Conservation (phyloP, 2,888 invertebrate species). For the Latrodectus elegans region DNA sequence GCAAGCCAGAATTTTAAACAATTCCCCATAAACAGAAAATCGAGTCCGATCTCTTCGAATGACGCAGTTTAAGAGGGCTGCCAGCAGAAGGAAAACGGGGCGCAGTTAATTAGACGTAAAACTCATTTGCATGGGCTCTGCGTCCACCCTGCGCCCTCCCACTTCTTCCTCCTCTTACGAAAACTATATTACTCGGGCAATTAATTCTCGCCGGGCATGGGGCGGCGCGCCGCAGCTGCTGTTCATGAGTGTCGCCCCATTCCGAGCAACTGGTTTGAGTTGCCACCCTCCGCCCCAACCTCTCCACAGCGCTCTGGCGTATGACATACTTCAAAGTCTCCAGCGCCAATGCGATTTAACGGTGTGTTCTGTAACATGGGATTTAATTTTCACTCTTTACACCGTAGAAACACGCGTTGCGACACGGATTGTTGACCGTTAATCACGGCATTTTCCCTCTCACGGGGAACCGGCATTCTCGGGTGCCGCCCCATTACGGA, state of each 20-base stretch:
- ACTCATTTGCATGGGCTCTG: slow-evolving; percentile 59
- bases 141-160: too few species aligned
- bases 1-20: slow-evolving; percentile 62
- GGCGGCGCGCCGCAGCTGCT: slow-evolving; percentile 54
- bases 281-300: neutral
- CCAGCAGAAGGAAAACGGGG: slow-evolving; percentile 43
- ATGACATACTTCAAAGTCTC: slow-evolving; percentile 54
- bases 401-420: slow-evolving; percentile 46
- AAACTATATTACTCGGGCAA: slow-evolving; percentile 66
- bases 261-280: slow-evolving; percentile 56
- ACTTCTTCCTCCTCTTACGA: slow-evolving; percentile 8
- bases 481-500: slow-evolving; percentile 58
- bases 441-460: slow-evolving; percentile 28
- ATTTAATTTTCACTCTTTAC: slow-evolving; percentile 67
- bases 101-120: slow-evolving; percentile 67
- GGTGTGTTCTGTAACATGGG: slow-evolving; percentile 54
- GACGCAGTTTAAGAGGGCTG: slow-evolving; percentile 54
- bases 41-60: slow-evolving; percentile 53
- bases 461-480: slow-evolving; percentile 14
- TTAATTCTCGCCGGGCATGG: slow-evolving; percentile 43
- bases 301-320: neutral
- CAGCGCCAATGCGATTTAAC: slow-evolving; percentile 41
- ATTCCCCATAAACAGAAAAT: slow-evolving; percentile 66
- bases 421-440: slow-evolving; percentile 66
- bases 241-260: slow-evolving; percentile 44